These are phyloP conservation scores for Chironomus riparius DNA, from an alignment of 2,888 invertebrate genomes.

Conservation along the genomic window DNA sequence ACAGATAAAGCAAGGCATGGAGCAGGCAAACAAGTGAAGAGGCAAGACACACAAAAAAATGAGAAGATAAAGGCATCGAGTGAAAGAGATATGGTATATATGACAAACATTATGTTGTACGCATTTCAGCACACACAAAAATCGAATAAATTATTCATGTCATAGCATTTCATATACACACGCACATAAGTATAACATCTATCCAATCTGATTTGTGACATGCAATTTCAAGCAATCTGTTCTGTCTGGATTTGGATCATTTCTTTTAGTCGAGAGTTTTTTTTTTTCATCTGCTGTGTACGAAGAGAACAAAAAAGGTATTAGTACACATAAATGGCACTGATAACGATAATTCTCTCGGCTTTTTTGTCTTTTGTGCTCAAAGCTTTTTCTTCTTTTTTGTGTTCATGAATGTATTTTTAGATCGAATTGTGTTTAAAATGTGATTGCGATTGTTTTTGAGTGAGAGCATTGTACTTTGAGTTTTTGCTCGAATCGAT, in stretches of 20 bases:
- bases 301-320: not conserved
- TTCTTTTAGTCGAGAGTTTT: not conserved
- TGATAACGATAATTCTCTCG: not conserved
- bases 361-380: not conserved
- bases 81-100: not conserved
- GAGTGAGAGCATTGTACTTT: no score
- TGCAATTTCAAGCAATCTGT: conserved; percentile 6
- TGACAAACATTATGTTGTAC: not conserved
- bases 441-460: no score
- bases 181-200: not conserved
- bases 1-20: not conserved
- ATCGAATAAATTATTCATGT: conserved; percentile 25
- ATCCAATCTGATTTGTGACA: conserved; percentile 22
- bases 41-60: not conserved
- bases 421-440: no score
- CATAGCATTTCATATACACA: not conserved
- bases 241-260: not conserved
- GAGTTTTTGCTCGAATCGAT: no score
- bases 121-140: conserved; percentile 1
- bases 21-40: not conserved
- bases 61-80: not conserved
- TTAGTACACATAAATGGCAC: not conserved
- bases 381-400: not conserved
- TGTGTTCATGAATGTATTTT: no score
- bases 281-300: not conserved